A percentile compares a stretch with the other conserved stretches of the same genome.
Evolutionary conservation across 1,140 invertebrate species (phyloP).

Genomic region (Aporrectodea caliginosa): DNA sequence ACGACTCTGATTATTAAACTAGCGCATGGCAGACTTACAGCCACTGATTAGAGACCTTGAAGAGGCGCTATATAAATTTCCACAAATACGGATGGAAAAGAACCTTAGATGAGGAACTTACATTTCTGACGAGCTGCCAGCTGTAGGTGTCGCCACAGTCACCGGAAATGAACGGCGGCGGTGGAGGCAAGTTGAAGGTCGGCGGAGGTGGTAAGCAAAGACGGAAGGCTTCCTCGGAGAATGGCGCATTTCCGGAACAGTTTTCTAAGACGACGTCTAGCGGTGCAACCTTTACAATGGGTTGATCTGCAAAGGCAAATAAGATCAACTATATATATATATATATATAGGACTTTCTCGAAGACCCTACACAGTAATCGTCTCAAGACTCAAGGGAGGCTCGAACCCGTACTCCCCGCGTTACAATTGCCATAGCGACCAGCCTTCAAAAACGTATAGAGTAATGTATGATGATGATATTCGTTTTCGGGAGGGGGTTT

Average conservation of each 20-base stretch:
- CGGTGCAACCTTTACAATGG: background rate
- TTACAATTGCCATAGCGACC: background rate
- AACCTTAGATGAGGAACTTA: too few relatives aligned
- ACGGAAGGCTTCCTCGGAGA: background rate
- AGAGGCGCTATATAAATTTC: too few relatives aligned
- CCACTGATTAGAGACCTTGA: too few relatives aligned
- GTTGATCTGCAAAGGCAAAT: background rate
- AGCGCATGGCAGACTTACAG: too few relatives aligned
- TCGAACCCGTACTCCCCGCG: too few relatives aligned
- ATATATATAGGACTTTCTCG: too few relatives aligned
- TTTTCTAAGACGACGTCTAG: background rate
- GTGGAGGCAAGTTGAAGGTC: background rate
- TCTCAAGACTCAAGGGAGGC: background rate
- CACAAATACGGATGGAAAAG: too few relatives aligned
- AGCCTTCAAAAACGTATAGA: too few relatives aligned
- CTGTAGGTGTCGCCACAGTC: slow-evolving; percentile 9
- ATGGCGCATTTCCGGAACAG: background rate
- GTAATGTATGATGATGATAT: too few relatives aligned
- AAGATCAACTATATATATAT: background rate
- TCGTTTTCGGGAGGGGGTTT: too few relatives aligned
- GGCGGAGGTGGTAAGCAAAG: background rate
- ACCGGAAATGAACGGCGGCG: slow-evolving; percentile 6
- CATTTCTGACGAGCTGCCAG: slow-evolving; percentile 14
- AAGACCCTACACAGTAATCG: background rate
- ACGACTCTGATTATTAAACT: too few relatives aligned